Evolutionary conservation across 2,888 invertebrate species (phyloP), one percentile per base, ranked within the genome.

Genomic region (Cylloceria caligata): DNA sequence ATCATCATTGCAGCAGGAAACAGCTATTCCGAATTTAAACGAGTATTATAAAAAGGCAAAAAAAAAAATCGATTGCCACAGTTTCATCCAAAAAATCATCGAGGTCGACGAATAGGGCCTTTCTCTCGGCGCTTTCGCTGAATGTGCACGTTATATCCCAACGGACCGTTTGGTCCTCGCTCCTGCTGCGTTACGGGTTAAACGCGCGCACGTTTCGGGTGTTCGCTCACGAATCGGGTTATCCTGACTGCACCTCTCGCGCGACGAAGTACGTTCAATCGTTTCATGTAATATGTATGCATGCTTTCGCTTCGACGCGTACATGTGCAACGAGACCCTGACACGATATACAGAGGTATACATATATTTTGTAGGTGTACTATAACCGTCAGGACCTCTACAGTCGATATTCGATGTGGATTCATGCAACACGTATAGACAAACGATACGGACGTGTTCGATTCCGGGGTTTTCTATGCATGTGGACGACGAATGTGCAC

Each of bases 391-490:
- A 16, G 57, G 9, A 36, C 24, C 47, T 55, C 30, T 47, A 39
- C 52, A 65, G 60, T 65, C 57, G 65, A 65, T 57, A 49, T 68
- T 73, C 79, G 68, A 79, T 62, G 79, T 52, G 57, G 68, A 73
- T 73, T 79, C 79, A 24, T 68, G 73, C 73, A 73, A 68, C 72
- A 52, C 68, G 79, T 65, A 71, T 65, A 79, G 79, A 79, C 79
- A 73, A 79, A 79, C 73, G 79, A 79, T 62, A 62, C 27, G 73
- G 62, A 79, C 79, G 73, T 73, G 79, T 79, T 79, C 73, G 79
- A 79, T 73, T 78, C 49, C 49, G 30, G 55, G 55, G 19, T 65
- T 55, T 60, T 72, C 52, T 34, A 55, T 69, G 47, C 64, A 72
- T 67, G 73, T 39, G 67, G 9, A 52, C 68, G 57, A 71, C 45